Conservation (phyloP, 1,140 invertebrate species). For the Drosophila simulans region DNA sequence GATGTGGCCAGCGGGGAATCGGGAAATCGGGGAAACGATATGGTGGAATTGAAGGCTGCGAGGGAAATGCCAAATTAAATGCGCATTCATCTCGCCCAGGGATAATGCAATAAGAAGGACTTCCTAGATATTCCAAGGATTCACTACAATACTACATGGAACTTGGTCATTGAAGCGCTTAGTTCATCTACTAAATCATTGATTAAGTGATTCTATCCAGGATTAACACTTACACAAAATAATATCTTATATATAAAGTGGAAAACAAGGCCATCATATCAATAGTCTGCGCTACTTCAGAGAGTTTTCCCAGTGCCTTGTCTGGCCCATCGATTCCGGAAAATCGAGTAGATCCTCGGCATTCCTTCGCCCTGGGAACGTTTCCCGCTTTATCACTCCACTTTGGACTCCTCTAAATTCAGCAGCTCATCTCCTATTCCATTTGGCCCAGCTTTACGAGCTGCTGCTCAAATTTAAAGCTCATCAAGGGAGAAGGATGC, state of each 20-base stretch:
- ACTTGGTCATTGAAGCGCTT: too few species aligned
- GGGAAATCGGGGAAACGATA: not conserved
- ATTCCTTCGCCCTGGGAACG: slow-evolving; percentile 20
- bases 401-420: not conserved
- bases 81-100: slow-evolving; percentile 3
- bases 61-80: slow-evolving; percentile 27
- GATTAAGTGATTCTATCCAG: too few species aligned
- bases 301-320: not conserved
- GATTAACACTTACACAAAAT: too few species aligned
- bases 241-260: too few species aligned
- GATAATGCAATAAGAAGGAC: not conserved
- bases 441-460: slow-evolving; percentile 69
- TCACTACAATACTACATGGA: not conserved
- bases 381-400: slow-evolving; percentile 32
- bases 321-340: slow-evolving; percentile 3
- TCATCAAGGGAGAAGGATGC: slow-evolving; percentile 51
- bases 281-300: too few species aligned
- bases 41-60: not conserved
- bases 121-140: not conserved
- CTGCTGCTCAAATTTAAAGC: slow-evolving; percentile 72
- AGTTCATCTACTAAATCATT: too few species aligned
- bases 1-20: slow-evolving; percentile 3
- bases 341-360: not conserved
- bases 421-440: slow-evolving; percentile 66
- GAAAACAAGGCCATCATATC: not conserved